phyloP scores from a whole-genome alignment of 2,113 vertebrate species.

The Esox niger region DNA sequence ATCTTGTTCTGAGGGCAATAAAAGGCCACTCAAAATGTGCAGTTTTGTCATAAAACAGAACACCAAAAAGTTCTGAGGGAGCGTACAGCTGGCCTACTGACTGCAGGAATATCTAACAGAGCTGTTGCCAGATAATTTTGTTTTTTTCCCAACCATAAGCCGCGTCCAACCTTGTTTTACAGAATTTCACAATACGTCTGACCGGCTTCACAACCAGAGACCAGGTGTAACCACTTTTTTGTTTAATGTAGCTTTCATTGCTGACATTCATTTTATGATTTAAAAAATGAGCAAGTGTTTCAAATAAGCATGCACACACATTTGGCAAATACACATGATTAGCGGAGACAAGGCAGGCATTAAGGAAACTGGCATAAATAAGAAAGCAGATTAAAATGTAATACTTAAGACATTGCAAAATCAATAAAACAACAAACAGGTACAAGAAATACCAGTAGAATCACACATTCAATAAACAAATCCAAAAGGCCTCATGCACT shows the following conservation, averaged over 20 bases:
- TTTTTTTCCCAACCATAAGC: too few relatives aligned
- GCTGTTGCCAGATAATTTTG: too few relatives aligned
- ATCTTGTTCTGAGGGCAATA: too few relatives aligned
- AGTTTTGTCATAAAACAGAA: too few relatives aligned
- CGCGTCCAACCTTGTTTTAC: too few relatives aligned
- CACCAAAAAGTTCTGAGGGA: too few relatives aligned
- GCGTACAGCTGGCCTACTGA: too few relatives aligned
- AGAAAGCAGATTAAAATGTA: background rate
- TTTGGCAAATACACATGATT: background rate
- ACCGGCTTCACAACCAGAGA: too few relatives aligned
- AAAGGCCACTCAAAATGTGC: too few relatives aligned
- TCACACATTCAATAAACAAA: background rate
- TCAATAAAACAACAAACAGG: background rate
- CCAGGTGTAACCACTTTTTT: too few relatives aligned
- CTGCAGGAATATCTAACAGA: too few relatives aligned
- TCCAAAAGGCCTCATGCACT: slow-evolving; percentile 4
- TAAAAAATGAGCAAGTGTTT: background rate
- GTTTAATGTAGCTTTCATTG: background rate
- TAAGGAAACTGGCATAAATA: background rate
- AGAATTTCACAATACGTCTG: too few relatives aligned
- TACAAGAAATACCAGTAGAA: background rate
- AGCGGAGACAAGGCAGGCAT: background rate
- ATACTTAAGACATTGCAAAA: background rate
- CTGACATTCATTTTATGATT: slow-evolving; percentile 1
- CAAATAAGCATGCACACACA: background rate